phyloP scores from a whole-genome alignment of 2,113 vertebrate species.

The Leiothrix lutea region DNA sequence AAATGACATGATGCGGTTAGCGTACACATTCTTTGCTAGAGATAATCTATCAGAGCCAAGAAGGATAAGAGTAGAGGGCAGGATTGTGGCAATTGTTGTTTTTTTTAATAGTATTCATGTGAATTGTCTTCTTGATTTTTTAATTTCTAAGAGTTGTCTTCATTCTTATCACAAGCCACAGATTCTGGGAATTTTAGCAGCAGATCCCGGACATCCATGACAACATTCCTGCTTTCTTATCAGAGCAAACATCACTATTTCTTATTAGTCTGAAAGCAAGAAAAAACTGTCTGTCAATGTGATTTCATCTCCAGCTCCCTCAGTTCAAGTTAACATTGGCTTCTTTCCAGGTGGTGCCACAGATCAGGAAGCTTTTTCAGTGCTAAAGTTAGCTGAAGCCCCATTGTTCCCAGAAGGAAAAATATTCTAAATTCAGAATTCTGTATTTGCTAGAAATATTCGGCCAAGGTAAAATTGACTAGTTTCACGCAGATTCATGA shows the following conservation, averaged over 20 bases:
- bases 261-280: not conserved
- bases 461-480: not conserved
- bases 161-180: not conserved
- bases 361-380: not conserved
- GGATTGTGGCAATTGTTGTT: not conserved
- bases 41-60: not conserved
- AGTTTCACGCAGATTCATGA: not conserved
- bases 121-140: constrained; percentile 3
- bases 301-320: not conserved
- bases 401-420: not conserved
- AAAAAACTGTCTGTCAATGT: not conserved
- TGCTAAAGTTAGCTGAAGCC: not conserved
- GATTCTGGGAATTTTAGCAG: not conserved
- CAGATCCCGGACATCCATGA: not conserved
- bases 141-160: not conserved
- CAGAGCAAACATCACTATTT: not conserved
- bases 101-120: not conserved
- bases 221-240: not conserved
- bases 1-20: not conserved
- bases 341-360: not conserved
- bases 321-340: not conserved
- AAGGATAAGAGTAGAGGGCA: not conserved
- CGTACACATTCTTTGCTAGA: not conserved
- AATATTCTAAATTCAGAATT: not conserved
- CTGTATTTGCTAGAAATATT: not conserved